These are phyloP conservation scores for Meiosimyza platycephala DNA, from an alignment of 2,888 invertebrate genomes.

Conservation along the genomic window DNA sequence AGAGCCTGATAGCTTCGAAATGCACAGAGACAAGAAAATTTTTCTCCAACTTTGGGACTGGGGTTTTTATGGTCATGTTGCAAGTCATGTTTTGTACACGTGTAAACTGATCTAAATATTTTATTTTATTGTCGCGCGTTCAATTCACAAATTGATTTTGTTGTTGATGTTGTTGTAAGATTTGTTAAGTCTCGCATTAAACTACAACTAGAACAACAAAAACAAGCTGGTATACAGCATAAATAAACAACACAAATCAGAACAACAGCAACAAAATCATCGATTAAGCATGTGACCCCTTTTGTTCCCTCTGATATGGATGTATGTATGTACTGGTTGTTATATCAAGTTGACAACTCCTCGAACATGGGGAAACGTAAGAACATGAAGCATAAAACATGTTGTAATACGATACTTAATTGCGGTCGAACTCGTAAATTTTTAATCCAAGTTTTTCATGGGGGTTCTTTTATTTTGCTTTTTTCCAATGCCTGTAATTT, in stretches of 20 bases:
- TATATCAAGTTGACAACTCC: slow-evolving; percentile 59
- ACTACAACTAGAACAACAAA: not conserved
- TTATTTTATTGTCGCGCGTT: slow-evolving; percentile 52
- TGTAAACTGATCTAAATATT: slow-evolving; percentile 64
- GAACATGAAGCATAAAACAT: slow-evolving; percentile 53
- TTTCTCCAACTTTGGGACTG: slow-evolving; percentile 13
- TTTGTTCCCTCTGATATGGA: no score
- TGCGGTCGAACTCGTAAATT: slow-evolving; percentile 66
- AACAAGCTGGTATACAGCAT: not conserved
- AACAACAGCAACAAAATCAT: not conserved
- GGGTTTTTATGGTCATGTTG: slow-evolving; percentile 49
- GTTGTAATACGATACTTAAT: slow-evolving; percentile 67
- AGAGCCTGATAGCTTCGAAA: not conserved
- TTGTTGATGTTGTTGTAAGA: slow-evolving; percentile 31
- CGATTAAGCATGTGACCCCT: slow-evolving; percentile 1
- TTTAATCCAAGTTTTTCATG: slow-evolving; percentile 51
- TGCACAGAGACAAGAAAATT: no score
- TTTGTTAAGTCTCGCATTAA: not conserved
- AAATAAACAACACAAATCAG: not conserved
- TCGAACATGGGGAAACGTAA: slow-evolving; percentile 54
- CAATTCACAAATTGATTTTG: slow-evolving; percentile 29
- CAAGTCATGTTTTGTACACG: slow-evolving; percentile 58
- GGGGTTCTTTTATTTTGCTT: slow-evolving; percentile 13
- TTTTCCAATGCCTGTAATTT: no score
- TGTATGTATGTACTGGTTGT: no score